A percentile compares a stretch with the other conserved stretches of the same genome.
Conservation (phyloP, 1,140 invertebrate genomes). For the Ephestia elutella region DNA sequence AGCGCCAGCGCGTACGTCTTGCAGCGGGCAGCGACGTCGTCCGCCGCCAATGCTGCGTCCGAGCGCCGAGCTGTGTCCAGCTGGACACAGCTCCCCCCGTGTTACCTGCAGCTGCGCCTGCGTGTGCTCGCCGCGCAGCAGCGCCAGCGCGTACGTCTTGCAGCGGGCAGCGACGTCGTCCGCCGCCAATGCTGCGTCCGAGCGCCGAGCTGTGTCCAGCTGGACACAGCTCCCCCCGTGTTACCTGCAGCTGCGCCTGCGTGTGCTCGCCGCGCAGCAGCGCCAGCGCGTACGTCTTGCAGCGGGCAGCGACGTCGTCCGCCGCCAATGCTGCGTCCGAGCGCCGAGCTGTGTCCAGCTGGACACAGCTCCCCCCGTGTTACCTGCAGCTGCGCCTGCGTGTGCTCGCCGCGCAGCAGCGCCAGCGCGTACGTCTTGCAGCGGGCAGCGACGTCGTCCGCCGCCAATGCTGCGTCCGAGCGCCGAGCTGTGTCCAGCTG, state of each 20-base stretch:
- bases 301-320: constrained; percentile 17
- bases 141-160: constrained; percentile 40
- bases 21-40: background rate
- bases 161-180: constrained; percentile 18
- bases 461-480: too few species aligned
- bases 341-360: constrained; percentile 18
- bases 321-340: constrained; percentile 6
- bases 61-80: too few species aligned
- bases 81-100: background rate
- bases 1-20: too few species aligned
- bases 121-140: constrained; percentile 24
- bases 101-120: constrained; percentile 40
- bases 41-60: too few species aligned
- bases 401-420: too few species aligned
- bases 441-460: too few species aligned
- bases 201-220: constrained; percentile 18
- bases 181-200: constrained; percentile 6
- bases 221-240: too few species aligned
- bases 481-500: too few species aligned
- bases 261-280: constrained; percentile 24
- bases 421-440: background rate
- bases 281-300: constrained; percentile 41
- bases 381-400: too few species aligned
- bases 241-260: too few species aligned
- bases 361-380: too few species aligned